Conservation (phyloP, 2,797 vertebrate species). For the Phylloscopus collybita region DNA sequence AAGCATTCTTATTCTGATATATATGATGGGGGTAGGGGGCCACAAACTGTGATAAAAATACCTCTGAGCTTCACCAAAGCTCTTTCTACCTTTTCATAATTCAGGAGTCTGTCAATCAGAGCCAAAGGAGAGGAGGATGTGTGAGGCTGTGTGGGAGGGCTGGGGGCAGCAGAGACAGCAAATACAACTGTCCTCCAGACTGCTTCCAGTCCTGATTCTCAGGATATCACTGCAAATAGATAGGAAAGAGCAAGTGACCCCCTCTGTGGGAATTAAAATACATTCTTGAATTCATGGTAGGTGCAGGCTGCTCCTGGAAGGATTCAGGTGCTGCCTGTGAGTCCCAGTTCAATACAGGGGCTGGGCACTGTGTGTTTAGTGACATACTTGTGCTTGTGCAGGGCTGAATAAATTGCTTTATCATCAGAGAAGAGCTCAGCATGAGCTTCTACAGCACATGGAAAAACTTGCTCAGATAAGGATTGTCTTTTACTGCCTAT, state of each 20-base stretch:
- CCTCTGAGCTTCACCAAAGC: conserved; percentile 25
- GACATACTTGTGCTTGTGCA: not conserved
- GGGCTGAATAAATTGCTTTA: not conserved
- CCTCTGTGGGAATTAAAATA: not conserved
- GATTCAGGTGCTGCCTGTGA: not conserved
- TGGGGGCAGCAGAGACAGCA: not conserved
- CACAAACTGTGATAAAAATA: conserved; percentile 11
- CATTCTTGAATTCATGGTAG: not conserved
- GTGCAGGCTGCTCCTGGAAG: not conserved
- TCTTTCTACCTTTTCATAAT: conserved; percentile 64
- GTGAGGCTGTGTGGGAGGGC: not conserved
- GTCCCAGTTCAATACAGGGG: not conserved
- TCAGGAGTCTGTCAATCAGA: conserved; percentile 56
- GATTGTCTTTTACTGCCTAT: not conserved
- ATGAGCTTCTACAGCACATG: not conserved
- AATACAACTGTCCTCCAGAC: not conserved
- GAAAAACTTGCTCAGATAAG: not conserved
- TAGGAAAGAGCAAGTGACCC: not conserved
- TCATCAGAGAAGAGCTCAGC: not conserved
- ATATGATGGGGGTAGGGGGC: not conserved
- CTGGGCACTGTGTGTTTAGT: not conserved
- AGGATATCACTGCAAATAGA: not conserved
- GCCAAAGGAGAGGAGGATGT: not conserved
- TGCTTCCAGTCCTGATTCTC: not conserved
- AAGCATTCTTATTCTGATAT: conserved; percentile 48